phyloP scores from a whole-genome alignment of 2,888 invertebrate species.

The Chrysodeixis includens region DNA sequence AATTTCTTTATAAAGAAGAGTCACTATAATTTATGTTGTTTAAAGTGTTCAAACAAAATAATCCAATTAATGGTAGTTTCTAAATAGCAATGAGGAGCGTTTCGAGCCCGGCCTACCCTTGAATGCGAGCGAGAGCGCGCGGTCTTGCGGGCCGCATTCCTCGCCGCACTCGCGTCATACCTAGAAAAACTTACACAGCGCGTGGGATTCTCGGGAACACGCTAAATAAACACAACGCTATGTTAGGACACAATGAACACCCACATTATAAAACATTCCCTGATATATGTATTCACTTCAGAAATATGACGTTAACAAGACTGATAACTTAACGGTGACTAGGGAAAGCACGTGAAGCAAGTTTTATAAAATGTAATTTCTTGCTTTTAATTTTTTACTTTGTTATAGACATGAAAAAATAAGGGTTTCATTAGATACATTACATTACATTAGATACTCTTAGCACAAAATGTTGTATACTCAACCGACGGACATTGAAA shows the following conservation, averaged over 20 bases:
- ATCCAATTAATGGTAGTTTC: slow-evolving; percentile 42
- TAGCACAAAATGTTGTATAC: no score
- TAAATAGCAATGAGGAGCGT: slow-evolving; percentile 46
- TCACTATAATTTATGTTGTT: not conserved
- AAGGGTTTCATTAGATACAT: not conserved
- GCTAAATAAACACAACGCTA: slow-evolving; percentile 66
- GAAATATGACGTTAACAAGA: slow-evolving; percentile 13
- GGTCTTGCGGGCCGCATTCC: slow-evolving; percentile 71
- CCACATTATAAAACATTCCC: slow-evolving; percentile 35
- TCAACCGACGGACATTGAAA: no score
- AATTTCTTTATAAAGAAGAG: no score
- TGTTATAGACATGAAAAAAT: not conserved
- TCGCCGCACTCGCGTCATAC: slow-evolving; percentile 71
- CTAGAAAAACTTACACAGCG: slow-evolving; percentile 75
- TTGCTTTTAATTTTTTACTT: not conserved
- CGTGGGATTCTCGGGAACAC: slow-evolving; percentile 75
- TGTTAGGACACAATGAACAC: slow-evolving; percentile 68
- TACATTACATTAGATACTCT: no score
- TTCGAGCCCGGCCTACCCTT: slow-evolving; percentile 51
- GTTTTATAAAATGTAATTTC: not conserved
- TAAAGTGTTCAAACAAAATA: not conserved
- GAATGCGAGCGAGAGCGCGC: slow-evolving; percentile 64
- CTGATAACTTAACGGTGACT: not conserved
- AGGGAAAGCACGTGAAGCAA: not conserved
- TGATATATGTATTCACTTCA: slow-evolving; percentile 17